Percentiles rank a stretch among this genome's conserved stretches.
These are phyloP conservation scores for Sinopyrophorus schimmeli DNA, from an alignment of 2,888 invertebrate species.

Conservation along the genomic window DNA sequence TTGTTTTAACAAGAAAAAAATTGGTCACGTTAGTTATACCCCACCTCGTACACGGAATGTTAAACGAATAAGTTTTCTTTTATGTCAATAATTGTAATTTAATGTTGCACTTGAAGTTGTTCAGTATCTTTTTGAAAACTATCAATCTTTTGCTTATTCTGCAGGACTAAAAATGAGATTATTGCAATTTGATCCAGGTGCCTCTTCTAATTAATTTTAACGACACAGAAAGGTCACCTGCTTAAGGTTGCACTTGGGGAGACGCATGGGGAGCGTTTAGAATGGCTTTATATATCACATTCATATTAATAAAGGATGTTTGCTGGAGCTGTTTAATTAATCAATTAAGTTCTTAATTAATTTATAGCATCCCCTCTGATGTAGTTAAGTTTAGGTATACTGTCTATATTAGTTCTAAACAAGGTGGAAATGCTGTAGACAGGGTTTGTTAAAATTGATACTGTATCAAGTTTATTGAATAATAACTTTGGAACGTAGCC, in stretches of 20 bases:
- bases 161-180: too few relatives aligned
- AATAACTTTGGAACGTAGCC: slow-evolving; percentile 9
- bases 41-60: too few relatives aligned
- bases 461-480: slow-evolving; percentile 18
- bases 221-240: slow-evolving; percentile 8
- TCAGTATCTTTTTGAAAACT: too few relatives aligned
- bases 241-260: slow-evolving; percentile 14
- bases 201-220: too few relatives aligned
- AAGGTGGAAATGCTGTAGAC: slow-evolving; percentile 13
- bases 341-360: slow-evolving; percentile 44
- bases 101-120: too few relatives aligned
- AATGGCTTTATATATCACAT: slow-evolving; percentile 34
- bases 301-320: slow-evolving; percentile 40
- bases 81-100: too few relatives aligned
- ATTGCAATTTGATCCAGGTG: too few relatives aligned
- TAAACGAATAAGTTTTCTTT: too few relatives aligned
- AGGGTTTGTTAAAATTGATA: slow-evolving; percentile 20
- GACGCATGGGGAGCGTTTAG: slow-evolving; percentile 16
- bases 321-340: slow-evolving; percentile 44
- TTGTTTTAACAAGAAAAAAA: too few relatives aligned
- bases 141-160: too few relatives aligned
- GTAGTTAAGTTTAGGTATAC: slow-evolving; percentile 20
- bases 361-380: slow-evolving; percentile 37
- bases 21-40: too few relatives aligned
- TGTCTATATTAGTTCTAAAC: slow-evolving; percentile 16